phyloP scores from a whole-genome alignment of 2,113 vertebrate species.

The Myocastor coypus region DNA sequence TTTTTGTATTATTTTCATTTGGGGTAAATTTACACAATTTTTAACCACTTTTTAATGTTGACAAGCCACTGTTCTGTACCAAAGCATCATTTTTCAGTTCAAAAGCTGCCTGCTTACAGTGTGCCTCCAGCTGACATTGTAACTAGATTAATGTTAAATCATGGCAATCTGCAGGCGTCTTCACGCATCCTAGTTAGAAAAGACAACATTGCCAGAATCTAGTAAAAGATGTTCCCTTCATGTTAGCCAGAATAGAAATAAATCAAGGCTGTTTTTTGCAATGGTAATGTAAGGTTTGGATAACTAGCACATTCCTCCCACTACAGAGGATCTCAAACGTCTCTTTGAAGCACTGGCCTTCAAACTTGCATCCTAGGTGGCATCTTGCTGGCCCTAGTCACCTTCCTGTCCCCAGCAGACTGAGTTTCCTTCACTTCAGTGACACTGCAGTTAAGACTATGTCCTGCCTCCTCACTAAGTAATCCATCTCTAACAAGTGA shows the following conservation, averaged over 20 bases:
- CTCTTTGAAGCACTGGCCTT: background rate
- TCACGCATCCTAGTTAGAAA: background rate
- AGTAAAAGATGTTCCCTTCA: background rate
- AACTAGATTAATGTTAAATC: constrained; percentile 45
- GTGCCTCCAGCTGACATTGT: background rate
- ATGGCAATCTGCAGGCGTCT: background rate
- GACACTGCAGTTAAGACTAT: background rate
- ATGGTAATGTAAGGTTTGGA: background rate
- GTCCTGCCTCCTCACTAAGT: background rate
- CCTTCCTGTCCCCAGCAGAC: fast-evolving
- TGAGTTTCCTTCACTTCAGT: background rate
- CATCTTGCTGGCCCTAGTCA: background rate
- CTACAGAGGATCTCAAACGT: background rate
- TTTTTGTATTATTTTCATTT: constrained; percentile 39
- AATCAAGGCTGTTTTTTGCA: background rate
- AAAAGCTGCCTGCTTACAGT: background rate
- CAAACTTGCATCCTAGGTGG: background rate
- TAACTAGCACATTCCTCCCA: background rate
- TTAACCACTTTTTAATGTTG: constrained; percentile 42
- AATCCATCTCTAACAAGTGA: background rate
- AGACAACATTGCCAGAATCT: constrained; percentile 31
- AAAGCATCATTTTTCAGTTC: background rate
- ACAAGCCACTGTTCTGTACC: background rate
- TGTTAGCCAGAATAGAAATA: background rate
- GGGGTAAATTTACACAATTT: background rate